Evolutionary conservation across 1,140 invertebrate genomes (phyloP).

Genomic region (Centruroides sculpturatus): DNA sequence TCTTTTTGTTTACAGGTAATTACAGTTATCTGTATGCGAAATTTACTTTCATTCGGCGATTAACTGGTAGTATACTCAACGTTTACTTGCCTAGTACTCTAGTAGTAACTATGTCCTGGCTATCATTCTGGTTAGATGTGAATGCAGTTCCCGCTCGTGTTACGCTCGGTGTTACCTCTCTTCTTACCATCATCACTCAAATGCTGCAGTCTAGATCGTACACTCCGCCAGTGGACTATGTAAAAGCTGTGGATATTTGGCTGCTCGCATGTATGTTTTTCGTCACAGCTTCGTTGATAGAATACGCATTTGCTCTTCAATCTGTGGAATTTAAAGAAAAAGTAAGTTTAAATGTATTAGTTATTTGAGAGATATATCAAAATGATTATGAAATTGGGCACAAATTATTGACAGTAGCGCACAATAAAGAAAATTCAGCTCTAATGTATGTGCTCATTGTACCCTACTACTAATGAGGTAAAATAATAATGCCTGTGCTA

Average conservation of each 20-base stretch:
- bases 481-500: too few species aligned
- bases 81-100: conserved; percentile 8
- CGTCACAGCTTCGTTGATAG: conserved; percentile 28
- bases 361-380: too few species aligned
- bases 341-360: conserved; percentile 6
- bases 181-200: conserved; percentile 18
- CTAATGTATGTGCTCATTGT: too few species aligned
- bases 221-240: conserved; percentile 15
- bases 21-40: conserved; percentile 1
- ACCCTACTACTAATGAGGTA: too few species aligned
- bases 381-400: too few species aligned
- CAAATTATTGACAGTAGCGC: too few species aligned
- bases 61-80: conserved; percentile 10
- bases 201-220: conserved; percentile 11
- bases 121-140: conserved; percentile 28
- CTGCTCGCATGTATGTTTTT: conserved; percentile 25
- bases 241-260: conserved; percentile 24
- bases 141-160: conserved; percentile 26
- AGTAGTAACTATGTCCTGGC: conserved; percentile 14
- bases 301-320: conserved; percentile 25
- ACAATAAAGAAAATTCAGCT: too few species aligned
- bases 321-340: neutral
- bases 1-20: neutral
- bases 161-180: conserved; percentile 18
- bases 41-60: conserved; percentile 1